phyloP scores from a whole-genome alignment of 2,113 vertebrate species.

The Cyrtonyx montezumae region DNA sequence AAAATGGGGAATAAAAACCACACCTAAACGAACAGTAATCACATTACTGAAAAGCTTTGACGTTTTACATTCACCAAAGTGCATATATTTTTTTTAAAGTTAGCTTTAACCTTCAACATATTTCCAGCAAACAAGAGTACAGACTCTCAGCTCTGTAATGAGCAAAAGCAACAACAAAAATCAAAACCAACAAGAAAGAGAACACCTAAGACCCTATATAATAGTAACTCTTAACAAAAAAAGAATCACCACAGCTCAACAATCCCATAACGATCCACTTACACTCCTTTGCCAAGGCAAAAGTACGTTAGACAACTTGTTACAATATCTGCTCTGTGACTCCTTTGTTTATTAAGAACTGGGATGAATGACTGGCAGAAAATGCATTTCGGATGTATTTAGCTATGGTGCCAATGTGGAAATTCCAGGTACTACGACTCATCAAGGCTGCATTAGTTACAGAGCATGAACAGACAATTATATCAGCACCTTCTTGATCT shows the following conservation, averaged over 20 bases:
- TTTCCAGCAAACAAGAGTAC: neutral
- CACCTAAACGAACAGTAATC: neutral
- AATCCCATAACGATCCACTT: neutral
- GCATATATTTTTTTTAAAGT: neutral
- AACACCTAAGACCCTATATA: neutral
- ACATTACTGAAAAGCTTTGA: neutral
- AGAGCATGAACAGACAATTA: neutral
- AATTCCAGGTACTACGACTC: constrained; percentile 27
- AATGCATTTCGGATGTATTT: constrained; percentile 22
- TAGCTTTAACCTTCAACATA: neutral
- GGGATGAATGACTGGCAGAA: neutral
- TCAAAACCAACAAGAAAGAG: neutral
- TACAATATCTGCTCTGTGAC: neutral
- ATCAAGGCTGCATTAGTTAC: constrained; percentile 15
- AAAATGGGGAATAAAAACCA: neutral
- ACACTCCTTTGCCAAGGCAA: neutral
- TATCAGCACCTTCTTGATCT: constrained; percentile 17
- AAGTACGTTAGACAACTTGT: constrained; percentile 6
- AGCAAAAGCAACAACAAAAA: neutral
- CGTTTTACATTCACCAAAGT: neutral
- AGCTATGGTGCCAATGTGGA: neutral
- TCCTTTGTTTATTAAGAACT: neutral
- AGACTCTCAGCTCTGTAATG: neutral
- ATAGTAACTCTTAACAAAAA: neutral
- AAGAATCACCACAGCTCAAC: neutral